A percentile compares a stretch with the other conserved stretches of the same genome.
Evolutionary conservation across 2,797 vertebrate species (phyloP).

Genomic region (Sebastes hopkinsi): DNA sequence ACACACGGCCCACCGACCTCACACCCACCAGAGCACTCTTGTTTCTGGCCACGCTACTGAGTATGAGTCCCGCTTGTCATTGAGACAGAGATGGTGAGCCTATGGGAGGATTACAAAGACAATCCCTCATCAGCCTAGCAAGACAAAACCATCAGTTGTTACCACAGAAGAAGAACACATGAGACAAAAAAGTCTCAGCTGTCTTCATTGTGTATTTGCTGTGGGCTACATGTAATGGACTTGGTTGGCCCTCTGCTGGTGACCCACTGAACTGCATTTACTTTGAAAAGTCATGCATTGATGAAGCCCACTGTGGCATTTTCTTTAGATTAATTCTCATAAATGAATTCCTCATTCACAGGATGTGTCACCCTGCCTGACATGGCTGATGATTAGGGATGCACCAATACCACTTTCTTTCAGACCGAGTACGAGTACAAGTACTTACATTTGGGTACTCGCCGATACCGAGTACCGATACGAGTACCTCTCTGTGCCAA

Average conservation of each 20-base stretch:
- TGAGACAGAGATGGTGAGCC: not conserved
- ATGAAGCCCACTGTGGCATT: not conserved
- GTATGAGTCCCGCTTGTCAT: not conserved
- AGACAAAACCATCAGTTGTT: conserved; percentile 9
- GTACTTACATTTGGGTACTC: too few relatives aligned
- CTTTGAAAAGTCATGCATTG: not conserved
- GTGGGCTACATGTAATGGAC: not conserved
- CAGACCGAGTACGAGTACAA: too few relatives aligned
- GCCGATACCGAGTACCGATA: too few relatives aligned
- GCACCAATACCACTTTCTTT: too few relatives aligned
- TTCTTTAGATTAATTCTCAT: not conserved
- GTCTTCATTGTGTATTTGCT: not conserved
- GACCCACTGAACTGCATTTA: conserved; percentile 28
- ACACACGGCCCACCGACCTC: not conserved
- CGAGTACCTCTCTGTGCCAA: too few relatives aligned
- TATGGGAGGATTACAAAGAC: conserved; percentile 17
- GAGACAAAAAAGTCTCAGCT: not conserved
- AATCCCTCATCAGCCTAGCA: not conserved
- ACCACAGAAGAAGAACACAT: not conserved
- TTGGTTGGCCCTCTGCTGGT: conserved; percentile 57
- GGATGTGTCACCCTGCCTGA: not conserved
- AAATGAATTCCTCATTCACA: not conserved
- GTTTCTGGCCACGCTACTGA: not conserved
- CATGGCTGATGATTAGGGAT: not conserved
- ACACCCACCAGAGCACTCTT: not conserved